Percentiles rank a stretch among this genome's conserved stretches.
phyloP scores from a whole-genome alignment of 2,888 invertebrate species.

The Teinopalpus imperialis region DNA sequence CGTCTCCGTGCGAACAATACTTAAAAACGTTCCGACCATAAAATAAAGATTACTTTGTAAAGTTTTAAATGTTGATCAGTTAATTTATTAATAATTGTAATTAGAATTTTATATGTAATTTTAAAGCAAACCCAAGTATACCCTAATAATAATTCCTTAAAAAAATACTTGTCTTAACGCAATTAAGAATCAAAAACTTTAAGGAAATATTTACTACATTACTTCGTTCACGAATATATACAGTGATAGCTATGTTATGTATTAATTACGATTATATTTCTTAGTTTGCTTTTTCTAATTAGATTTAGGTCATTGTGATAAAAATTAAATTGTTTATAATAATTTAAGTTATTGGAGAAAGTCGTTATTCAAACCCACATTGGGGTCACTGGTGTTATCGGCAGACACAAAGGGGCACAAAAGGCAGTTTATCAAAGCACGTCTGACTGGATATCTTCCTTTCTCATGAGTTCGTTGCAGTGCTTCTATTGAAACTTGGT shows the following conservation, averaged over 20 bases:
- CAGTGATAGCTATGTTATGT: too few relatives aligned
- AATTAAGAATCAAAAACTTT: too few relatives aligned
- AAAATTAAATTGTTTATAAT: too few relatives aligned
- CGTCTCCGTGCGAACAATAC: slow-evolving; percentile 38
- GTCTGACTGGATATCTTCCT: slow-evolving; percentile 56
- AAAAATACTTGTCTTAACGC: too few relatives aligned
- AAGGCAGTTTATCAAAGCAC: slow-evolving; percentile 67
- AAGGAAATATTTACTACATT: too few relatives aligned
- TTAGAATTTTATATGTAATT: too few relatives aligned
- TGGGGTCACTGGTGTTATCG: slow-evolving; percentile 52
- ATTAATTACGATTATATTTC: too few relatives aligned
- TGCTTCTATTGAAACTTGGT: slow-evolving; percentile 43
- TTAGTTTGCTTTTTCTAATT: too few relatives aligned
- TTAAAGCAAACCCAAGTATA: too few relatives aligned
- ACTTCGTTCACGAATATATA: too few relatives aligned
- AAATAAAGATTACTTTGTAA: slow-evolving; percentile 2
- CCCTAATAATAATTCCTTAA: too few relatives aligned
- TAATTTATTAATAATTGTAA: not conserved
- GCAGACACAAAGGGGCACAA: slow-evolving; percentile 60
- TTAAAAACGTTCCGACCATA: slow-evolving; percentile 28
- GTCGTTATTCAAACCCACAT: slow-evolving; percentile 44
- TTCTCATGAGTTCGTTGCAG: slow-evolving; percentile 48
- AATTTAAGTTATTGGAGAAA: slow-evolving; percentile 48
- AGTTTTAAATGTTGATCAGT: not conserved
- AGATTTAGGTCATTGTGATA: too few relatives aligned